These are phyloP conservation scores for Empidonax alnorum DNA, from an alignment of 2,113 vertebrate genomes.

Conservation along the genomic window DNA sequence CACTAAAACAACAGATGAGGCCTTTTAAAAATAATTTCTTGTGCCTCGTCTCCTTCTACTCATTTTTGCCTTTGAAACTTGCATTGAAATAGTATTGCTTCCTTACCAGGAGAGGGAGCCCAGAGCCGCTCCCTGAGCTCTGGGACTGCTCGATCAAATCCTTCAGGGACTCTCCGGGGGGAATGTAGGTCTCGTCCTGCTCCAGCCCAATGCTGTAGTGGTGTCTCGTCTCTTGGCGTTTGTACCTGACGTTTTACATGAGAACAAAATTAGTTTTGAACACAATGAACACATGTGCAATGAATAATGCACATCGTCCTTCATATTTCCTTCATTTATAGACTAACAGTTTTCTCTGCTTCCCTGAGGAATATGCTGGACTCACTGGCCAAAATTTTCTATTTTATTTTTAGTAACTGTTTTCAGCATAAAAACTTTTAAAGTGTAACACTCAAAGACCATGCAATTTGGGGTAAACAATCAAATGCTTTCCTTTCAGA, in stretches of 20 bases:
- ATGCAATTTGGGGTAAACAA: not conserved
- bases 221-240: constrained; percentile 87
- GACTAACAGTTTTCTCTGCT: not conserved
- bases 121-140: constrained; percentile 95
- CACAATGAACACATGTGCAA: not conserved
- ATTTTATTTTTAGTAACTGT: not conserved
- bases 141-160: constrained; percentile 96
- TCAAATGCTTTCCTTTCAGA: not conserved
- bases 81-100: not conserved
- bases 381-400: not conserved
- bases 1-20: not conserved
- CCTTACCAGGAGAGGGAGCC: constrained; percentile 97
- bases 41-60: not conserved
- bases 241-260: constrained; percentile 78
- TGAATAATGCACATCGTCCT: not conserved
- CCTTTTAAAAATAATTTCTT: not conserved
- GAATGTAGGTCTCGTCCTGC: constrained; percentile 92
- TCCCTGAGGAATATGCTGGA: not conserved
- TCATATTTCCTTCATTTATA: not conserved
- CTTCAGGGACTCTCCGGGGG: constrained; percentile 91
- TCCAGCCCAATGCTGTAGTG: constrained; percentile 93
- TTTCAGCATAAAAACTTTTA: not conserved
- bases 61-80: not conserved
- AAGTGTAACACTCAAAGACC: not conserved
- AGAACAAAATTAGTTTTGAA: not conserved